Base-by-base conservation (phyloP, 2,113 vertebrate genomes). In the Pseudorasbora parva region DNA sequence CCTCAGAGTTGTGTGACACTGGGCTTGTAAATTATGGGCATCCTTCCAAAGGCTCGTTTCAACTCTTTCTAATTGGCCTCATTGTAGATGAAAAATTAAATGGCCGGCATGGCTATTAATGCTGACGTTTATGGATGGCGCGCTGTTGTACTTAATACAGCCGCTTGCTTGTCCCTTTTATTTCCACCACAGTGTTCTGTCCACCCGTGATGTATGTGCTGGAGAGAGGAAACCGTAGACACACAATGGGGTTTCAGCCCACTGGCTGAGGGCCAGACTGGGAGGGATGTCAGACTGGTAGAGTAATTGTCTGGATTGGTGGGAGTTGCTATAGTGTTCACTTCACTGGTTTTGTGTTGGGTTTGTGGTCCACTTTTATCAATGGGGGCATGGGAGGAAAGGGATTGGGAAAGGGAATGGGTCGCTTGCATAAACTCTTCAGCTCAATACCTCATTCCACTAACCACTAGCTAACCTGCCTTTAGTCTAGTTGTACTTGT, bases 71-170 rank as follows among this genome's bases (percentile, higher is more conserved):
- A 94, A 93, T 93, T 93, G 93, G 91, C 92, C 93, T 93, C 89
- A 92, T 93, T 94, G 93, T 89, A 89, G 92, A 92, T 94, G 91
- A 94, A 94, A 93, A 93, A 94, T 94, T 92, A 92, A 95, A 92
- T 87, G 87, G 89, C 90, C 83, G 74, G 82, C 25, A 75, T 47
- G 88, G 90, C 93, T 93, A 92, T 94, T 94, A 94, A 93, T 90
- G 89, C 87, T 89, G 91, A 94, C 93, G 90, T 90, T 94, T 94
- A 94, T 93, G 92, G 92, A 94, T 94, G 87, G 90, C 90, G 87
- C 85, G 89, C 90, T 92, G 90, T 92, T 93, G 93, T 90, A 90
- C 87, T 91, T 93, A 93, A 91, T 94, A 90, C 86, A 91, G 86
- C 68, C 68, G 88, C 91, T 93, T 87, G 90, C 86, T 91, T 93